phyloP scores from a whole-genome alignment of 2,888 invertebrate species.

The Eretmocerus hayati region DNA sequence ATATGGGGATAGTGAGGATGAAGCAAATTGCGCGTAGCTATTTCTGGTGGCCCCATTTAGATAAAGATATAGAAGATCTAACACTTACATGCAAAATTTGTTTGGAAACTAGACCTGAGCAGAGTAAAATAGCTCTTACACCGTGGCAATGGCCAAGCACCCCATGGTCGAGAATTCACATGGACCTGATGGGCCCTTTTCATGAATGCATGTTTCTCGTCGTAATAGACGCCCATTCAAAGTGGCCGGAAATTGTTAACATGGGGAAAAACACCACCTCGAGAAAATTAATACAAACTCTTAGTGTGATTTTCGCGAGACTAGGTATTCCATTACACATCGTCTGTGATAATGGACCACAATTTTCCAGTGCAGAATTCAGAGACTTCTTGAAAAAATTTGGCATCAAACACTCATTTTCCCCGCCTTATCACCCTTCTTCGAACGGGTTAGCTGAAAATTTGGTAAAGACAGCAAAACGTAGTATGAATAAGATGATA shows the following conservation, averaged over 20 bases:
- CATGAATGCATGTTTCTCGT: slow-evolving; percentile 14
- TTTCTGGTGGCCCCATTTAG: slow-evolving; percentile 20
- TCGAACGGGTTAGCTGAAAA: not conserved
- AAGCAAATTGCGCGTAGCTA: slow-evolving; percentile 14
- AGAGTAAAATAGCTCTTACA: slow-evolving; percentile 4
- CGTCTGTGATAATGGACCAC: not conserved
- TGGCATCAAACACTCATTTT: not conserved
- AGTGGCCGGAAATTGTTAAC: slow-evolving; percentile 10
- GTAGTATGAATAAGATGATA: not conserved
- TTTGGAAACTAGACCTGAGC: not conserved
- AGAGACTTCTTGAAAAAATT: not conserved
- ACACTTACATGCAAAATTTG: slow-evolving; percentile 10
- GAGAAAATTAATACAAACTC: not conserved
- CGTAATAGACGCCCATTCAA: slow-evolving; percentile 8
- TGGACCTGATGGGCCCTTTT: slow-evolving; percentile 25
- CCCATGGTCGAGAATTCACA: slow-evolving; percentile 23
- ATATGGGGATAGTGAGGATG: slow-evolving; percentile 13
- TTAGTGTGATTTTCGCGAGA: not conserved
- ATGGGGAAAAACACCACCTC: not conserved
- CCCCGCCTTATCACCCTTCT: not conserved
- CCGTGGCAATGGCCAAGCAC: slow-evolving; percentile 18
- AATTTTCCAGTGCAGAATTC: not conserved
- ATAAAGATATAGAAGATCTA: slow-evolving; percentile 11
- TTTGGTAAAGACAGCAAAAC: not conserved
- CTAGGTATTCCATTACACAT: not conserved